Base-by-base conservation (phyloP, 2,888 invertebrate species). In the Galerucella pusilla region DNA sequence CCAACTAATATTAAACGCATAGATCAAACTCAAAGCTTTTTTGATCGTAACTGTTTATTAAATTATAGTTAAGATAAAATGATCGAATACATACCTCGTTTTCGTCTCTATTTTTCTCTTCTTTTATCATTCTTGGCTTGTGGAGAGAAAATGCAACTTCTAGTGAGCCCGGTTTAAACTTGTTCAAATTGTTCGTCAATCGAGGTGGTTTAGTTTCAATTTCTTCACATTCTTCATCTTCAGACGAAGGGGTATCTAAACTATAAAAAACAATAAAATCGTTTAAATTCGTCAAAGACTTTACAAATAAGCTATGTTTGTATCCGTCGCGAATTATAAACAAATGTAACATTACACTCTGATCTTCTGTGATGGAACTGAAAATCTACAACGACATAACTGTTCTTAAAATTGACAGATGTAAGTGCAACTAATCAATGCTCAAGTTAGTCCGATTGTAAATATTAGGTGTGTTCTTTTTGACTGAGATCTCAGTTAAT, bases 211-310 rank as follows among this genome's bases (percentile, higher is more conserved):
- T 20, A 9, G n/a, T 20, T 1, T 45, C 64, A 7, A n/a, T 16
- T n/a, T 59, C 59, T 42, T 68, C 68, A 3, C 45, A 42, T 35
- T 68, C 57, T 45, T 68, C 68, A 0, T 68, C 68, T 20, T 68
- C 68, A 12, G 68, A 59, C 6, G 28, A n/a, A 28, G 14, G 67
- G n/a, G 0, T 52, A 35, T 52, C 14, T 16, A 20, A 20, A 5
- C 49, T 54, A n/a, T 25, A 11, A 35, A 42, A 20, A 16, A 25
- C 61, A 25, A 52, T 54, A 49, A 16, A 20, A 66, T 65, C 4
- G n/a, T 52, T 52, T 57, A 9, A 20, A 16, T 57, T 57, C 20
- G 20, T 52, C n/a, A 2, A 52, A 52, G 7, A 52, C n/a, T 6
- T 52, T 0, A 1, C 52, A 11, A 52, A n/a, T n/a, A n/a, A 52